Evolutionary conservation across 2,888 invertebrate genomes (phyloP), one percentile per base, ranked within the genome.

Genomic region (Invenusta paracnida): DNA sequence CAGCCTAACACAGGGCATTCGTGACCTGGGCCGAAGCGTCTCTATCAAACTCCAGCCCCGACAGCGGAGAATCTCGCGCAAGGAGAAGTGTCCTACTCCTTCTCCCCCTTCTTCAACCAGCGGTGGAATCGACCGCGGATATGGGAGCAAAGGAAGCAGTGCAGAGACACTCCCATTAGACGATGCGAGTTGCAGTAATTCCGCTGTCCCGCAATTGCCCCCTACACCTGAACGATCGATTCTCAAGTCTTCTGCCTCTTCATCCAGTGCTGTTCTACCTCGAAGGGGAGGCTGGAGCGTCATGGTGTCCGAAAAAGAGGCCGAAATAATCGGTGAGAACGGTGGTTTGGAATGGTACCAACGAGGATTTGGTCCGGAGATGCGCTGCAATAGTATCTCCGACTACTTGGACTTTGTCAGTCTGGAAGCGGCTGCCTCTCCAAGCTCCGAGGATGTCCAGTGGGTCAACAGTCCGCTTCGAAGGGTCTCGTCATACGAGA

Each of bases 301-400:
- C 17, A 5, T 5, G 73, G 17, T 73, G 5, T 5, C 2, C 23
- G 25, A 73, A 5, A 2, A 13, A 2, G 2, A 2, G 27, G 11
- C 73, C 27, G 73, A 5, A 23, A 23, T 73, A 2, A 73, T 73
- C 11, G 73, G 73, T 5, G 25, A 5, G 11, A 25, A 73, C 73
- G 73, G 73, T 23, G 73, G 73, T 5, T 5, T 73, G 23, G 73
- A 73, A 23, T 73, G 73, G 73, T 73, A 73, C 73, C 73, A 73
- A 2, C 73, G 73, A 23, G 73, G 73, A 5, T 23, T 73, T 5
- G 73, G 73, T 13, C 73, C 73, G 25, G 73, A 73, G 11, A 73
- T 73, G 73, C 73, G 73, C 73, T 73, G 73, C 27, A 73, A 73
- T 23, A 73, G 73, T 25, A 73, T 73, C 73, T 73, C 73, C 23